Percentiles rank a stretch among this genome's conserved stretches.
phyloP scores from a whole-genome alignment of 2,113 vertebrate species.

The Sialia sialis region DNA sequence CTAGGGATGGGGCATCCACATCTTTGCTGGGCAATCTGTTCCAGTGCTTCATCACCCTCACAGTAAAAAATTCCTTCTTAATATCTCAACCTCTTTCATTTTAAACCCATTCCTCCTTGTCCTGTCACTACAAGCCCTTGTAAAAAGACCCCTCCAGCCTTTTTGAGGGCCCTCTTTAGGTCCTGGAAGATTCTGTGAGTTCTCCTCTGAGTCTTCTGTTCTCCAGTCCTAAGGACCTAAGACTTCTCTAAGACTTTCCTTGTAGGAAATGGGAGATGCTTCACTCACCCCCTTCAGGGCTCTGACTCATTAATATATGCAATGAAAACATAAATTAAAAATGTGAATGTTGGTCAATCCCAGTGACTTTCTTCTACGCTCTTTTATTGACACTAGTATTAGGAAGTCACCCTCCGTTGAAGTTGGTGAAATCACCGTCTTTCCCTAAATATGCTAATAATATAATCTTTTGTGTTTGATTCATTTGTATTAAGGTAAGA shows the following conservation, averaged over 20 bases:
- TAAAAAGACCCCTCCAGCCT: neutral
- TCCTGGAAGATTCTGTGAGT: rapidly evolving
- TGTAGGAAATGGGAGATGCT: rapidly evolving
- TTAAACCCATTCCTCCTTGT: neutral
- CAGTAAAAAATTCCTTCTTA: neutral
- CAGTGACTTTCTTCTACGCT: neutral
- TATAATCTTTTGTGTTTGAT: neutral
- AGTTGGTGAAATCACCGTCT: neutral
- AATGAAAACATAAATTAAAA: neutral
- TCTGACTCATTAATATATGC: neutral
- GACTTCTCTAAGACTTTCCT: neutral
- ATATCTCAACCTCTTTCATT: neutral
- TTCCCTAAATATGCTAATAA: neutral
- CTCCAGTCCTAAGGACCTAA: rapidly evolving
- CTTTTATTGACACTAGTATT: neutral
- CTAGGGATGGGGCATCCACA: neutral
- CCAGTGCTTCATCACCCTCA: neutral
- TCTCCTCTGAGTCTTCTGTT: neutral
- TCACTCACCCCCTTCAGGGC: rapidly evolving
- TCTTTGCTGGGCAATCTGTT: neutral
- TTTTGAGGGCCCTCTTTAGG: rapidly evolving
- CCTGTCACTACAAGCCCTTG: neutral
- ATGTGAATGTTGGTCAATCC: neutral
- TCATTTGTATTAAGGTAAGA: neutral
- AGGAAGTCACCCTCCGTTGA: neutral